Evolutionary conservation across 2,888 invertebrate genomes (phyloP), one percentile per base, ranked within the genome.

Genomic region (Drosophila infuscata): DNA sequence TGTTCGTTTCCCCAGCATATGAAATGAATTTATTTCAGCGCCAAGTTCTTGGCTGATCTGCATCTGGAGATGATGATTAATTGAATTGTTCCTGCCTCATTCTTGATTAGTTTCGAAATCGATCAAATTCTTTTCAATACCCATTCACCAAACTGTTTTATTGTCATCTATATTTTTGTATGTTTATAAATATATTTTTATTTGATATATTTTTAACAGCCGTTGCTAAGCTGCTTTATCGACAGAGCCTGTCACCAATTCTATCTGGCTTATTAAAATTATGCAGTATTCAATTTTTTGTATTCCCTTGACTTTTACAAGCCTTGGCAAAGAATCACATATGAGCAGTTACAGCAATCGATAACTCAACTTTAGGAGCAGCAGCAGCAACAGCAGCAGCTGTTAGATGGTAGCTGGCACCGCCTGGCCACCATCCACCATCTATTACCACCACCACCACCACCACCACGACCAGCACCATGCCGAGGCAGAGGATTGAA

Each of bases 11-110:
- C 61, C 57, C 66, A 73, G 61, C 74, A 79, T 71, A 74, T 74
- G 72, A 82, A 74, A 73, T 77, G 64, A 79, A 79, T 74, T 82
- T 76, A 70, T 81, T 81, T 79, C 53, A 70, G 64, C 66, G 69
- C 64, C 62, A 52, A 76, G 70, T 79, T 79, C 54, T 65, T 43
- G 48, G 67, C 63, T 53, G 79, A 80, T 79, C 81, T 59, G 46
- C 33, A 53, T 57, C 54, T 20, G 56, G 20, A 59, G 70, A 53
- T 65, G 73, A 73, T 62, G 70, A 70, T 76, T 67, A 76, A 80
- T 56, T 64, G 72, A 73, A 80, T 70, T 73, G 69, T 61, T 58
- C 46, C 35, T 36, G 67, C 49, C 67, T 54, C 56, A 49, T 43
- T 65, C 54, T 2, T 46, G 53, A 76, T 64, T 61, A 46, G 48